phyloP scores from a whole-genome alignment of 2,888 invertebrate genomes.

The Belgica antarctica region DNA sequence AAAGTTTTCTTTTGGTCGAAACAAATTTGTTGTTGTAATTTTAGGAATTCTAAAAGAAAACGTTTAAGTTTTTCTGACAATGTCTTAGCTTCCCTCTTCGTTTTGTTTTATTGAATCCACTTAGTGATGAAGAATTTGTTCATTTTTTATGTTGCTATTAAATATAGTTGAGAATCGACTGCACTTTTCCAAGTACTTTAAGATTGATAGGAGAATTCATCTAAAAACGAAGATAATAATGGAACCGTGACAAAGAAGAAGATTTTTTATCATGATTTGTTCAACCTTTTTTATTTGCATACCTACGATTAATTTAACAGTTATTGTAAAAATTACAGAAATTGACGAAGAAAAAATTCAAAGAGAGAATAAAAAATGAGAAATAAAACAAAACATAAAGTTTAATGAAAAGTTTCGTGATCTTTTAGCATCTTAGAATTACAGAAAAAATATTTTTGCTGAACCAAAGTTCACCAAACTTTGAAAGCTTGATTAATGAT shows the following conservation, averaged over 20 bases:
- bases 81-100: neutral
- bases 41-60: neutral
- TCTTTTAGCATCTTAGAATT: too few species aligned
- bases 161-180: neutral
- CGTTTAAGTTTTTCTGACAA: neutral
- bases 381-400: neutral
- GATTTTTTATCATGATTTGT: neutral
- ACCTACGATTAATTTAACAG: neutral
- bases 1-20: neutral
- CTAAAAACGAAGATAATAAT: neutral
- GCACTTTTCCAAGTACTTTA: neutral
- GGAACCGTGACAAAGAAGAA: neutral
- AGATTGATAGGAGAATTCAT: too few species aligned
- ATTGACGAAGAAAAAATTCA: neutral
- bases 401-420: neutral
- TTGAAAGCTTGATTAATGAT: too few species aligned
- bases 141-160: too few species aligned
- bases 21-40: neutral
- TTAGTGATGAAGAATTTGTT: neutral
- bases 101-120: neutral
- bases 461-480: too few species aligned
- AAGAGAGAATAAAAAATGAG: neutral
- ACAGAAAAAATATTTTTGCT: too few species aligned
- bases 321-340: neutral
- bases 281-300: neutral